phyloP scores from a whole-genome alignment of 2,888 invertebrate species.

The Dolichomitus sp. region DNA sequence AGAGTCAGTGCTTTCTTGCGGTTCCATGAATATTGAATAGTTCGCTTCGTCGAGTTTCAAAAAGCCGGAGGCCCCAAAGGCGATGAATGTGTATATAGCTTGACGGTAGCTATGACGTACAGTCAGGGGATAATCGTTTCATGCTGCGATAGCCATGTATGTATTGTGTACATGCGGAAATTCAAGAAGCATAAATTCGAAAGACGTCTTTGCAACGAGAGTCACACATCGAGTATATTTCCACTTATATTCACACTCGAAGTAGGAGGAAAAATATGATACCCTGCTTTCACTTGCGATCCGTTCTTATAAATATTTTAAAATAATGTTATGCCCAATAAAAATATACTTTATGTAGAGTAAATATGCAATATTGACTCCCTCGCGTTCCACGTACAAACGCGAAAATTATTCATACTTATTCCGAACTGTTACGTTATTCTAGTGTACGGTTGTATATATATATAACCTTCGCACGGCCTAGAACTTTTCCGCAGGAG shows the following conservation, averaged over 20 bases:
- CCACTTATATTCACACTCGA: conserved; percentile 33
- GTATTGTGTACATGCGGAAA: conserved; percentile 31
- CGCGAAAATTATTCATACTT: background rate
- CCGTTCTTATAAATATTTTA: background rate
- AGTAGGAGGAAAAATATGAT: conserved; percentile 29
- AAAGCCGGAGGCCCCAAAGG: conserved; percentile 28
- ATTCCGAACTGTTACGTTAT: background rate
- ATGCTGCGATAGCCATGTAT: conserved; percentile 39
- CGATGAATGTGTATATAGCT: conserved; percentile 8
- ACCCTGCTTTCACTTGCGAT: background rate
- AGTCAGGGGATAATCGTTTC: conserved; percentile 56
- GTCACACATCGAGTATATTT: conserved; percentile 19
- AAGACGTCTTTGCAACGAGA: background rate
- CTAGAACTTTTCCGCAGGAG: background rate
- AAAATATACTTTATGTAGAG: background rate
- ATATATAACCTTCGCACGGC: background rate
- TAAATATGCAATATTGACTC: background rate
- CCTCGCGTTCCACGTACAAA: background rate
- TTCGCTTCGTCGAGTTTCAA: conserved; percentile 66
- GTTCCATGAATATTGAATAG: conserved; percentile 73
- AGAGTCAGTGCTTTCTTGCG: conserved; percentile 69
- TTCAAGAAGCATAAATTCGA: conserved; percentile 34
- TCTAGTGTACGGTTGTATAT: background rate
- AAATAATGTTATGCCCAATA: background rate
- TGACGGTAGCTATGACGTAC: background rate